These are phyloP conservation scores for Drosophila tristis DNA, from an alignment of 1,140 invertebrate species.

Conservation along the genomic window DNA sequence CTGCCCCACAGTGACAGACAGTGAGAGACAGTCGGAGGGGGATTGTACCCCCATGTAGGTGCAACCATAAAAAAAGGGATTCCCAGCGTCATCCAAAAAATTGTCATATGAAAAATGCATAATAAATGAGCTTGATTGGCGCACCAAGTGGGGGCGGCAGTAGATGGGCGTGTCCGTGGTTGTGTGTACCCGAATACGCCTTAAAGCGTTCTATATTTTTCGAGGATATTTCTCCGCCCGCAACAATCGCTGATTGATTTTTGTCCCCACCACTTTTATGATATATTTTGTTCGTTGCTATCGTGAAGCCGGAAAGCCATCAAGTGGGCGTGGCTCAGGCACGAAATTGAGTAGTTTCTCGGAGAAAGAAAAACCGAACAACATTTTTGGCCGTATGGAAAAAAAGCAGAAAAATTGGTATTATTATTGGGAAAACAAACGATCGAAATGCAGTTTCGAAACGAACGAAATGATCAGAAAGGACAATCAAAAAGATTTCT, in stretches of 20 bases:
- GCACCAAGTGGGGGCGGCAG: slow-evolving; percentile 19
- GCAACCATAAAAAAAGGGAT: slow-evolving; percentile 15
- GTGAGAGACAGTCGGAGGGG: no score
- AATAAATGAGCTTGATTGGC: slow-evolving; percentile 77
- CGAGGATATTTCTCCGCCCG: slow-evolving; percentile 17
- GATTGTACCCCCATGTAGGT: no score
- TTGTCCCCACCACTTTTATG: neutral
- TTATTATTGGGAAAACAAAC: no score
- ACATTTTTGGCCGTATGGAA: neutral
- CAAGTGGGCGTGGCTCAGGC: slow-evolving; percentile 17
- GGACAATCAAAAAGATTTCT: no score
- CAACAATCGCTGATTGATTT: slow-evolving; percentile 68
- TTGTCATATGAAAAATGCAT: slow-evolving; percentile 81
- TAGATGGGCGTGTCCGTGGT: slow-evolving; percentile 15
- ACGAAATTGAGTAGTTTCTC: slow-evolving; percentile 38
- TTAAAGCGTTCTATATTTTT: slow-evolving; percentile 33
- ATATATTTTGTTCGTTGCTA: slow-evolving; percentile 1
- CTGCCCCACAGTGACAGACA: slow-evolving; percentile 34
- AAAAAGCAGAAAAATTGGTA: neutral
- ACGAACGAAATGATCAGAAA: no score
- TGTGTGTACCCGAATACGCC: slow-evolving; percentile 51
- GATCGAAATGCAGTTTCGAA: neutral
- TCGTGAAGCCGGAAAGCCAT: slow-evolving; percentile 48
- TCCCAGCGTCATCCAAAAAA: slow-evolving; percentile 40
- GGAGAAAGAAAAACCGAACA: slow-evolving; percentile 20